Evolutionary conservation across 2,113 vertebrate species (phyloP).

Genomic region (Microcebus lehilahytsara): DNA sequence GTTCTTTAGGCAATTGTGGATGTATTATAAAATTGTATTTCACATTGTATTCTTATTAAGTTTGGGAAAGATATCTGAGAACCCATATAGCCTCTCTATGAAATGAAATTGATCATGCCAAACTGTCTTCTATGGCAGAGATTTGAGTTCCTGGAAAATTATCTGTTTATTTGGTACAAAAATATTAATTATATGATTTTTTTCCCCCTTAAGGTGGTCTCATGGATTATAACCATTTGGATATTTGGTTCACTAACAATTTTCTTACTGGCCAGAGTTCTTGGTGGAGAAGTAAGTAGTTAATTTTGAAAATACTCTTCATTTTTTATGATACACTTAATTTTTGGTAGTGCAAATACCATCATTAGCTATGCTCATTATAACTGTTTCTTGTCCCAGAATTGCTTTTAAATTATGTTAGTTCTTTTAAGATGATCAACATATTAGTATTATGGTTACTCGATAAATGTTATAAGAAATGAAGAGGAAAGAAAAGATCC

Average conservation of each 20-base stretch:
- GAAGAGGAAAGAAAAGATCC: not conserved
- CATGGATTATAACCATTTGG: slow-evolving; percentile 99
- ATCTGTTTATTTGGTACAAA: not conserved
- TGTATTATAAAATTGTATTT: slow-evolving; percentile 13
- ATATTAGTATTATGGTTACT: not conserved
- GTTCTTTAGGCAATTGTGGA: slow-evolving; percentile 14
- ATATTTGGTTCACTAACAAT: slow-evolving; percentile 98
- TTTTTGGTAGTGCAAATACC: not conserved
- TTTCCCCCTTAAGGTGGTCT: slow-evolving; percentile 92
- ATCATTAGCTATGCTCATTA: not conserved
- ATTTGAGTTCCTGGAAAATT: slow-evolving; percentile 49
- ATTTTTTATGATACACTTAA: slow-evolving; percentile 6
- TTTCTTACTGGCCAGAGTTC: slow-evolving; percentile 97
- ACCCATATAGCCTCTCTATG: not conserved
- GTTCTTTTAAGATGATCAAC: not conserved
- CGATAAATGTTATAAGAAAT: not conserved
- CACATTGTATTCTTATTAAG: not conserved
- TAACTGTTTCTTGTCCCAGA: not conserved
- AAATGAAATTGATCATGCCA: not conserved
- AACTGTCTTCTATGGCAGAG: not conserved
- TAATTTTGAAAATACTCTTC: slow-evolving; percentile 26
- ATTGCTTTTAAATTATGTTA: slow-evolving; percentile 31
- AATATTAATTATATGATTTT: slow-evolving; percentile 33
- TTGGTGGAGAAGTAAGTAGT: slow-evolving; percentile 96
- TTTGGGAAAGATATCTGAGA: slow-evolving; percentile 17